phyloP scores from a whole-genome alignment of 2,113 vertebrate genomes.

The Stomatorhinus ivindoensis region DNA sequence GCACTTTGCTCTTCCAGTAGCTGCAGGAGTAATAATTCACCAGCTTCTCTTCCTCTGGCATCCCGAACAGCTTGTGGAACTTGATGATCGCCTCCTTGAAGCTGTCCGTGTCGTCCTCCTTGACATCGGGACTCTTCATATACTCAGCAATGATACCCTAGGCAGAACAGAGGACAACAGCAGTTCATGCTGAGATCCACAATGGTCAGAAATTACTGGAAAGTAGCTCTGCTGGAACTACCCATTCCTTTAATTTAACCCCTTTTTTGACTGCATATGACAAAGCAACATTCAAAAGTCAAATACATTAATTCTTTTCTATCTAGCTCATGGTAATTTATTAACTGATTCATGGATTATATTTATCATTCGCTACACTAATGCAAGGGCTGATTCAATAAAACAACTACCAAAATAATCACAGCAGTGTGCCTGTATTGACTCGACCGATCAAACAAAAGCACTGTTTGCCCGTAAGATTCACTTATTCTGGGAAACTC shows the following conservation, averaged over 20 bases:
- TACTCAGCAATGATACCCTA: slow-evolving; percentile 96
- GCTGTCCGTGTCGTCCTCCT: slow-evolving; percentile 92
- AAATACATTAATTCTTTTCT: background rate
- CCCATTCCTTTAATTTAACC: background rate
- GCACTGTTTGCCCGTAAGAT: background rate
- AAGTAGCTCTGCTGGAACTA: background rate
- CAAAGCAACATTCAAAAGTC: background rate
- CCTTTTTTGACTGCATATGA: background rate
- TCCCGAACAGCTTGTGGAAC: slow-evolving; percentile 88
- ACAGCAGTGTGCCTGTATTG: background rate
- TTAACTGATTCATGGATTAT: background rate
- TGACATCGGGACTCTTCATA: slow-evolving; percentile 88
- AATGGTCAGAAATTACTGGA: background rate
- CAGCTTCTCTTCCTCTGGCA: slow-evolving; percentile 94
- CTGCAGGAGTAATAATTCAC: slow-evolving; percentile 98
- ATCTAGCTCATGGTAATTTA: background rate
- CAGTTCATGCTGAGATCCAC: background rate
- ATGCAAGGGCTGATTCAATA: background rate
- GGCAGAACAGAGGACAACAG: slow-evolving; percentile 8
- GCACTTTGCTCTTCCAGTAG: slow-evolving; percentile 94
- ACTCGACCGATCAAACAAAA: background rate
- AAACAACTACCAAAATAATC: background rate
- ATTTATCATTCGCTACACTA: background rate
- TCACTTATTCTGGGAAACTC: background rate
- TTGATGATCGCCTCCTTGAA: slow-evolving; percentile 90